Percentiles rank a stretch among this genome's conserved stretches.
Evolutionary conservation across 2,888 invertebrate species (phyloP).

Genomic region (Drosophila infuscata): DNA sequence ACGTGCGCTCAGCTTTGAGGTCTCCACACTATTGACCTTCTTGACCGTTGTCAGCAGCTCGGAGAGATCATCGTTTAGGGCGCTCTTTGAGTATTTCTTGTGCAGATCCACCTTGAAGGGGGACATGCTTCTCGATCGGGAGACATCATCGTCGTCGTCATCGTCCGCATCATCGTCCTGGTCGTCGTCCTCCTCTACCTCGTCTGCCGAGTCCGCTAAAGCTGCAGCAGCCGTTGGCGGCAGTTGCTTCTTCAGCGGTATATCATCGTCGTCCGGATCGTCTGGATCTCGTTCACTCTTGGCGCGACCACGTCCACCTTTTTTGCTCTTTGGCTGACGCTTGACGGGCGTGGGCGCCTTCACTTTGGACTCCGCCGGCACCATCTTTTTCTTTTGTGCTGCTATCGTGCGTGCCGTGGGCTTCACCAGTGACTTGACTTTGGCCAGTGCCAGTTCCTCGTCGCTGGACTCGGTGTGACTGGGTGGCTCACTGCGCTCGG

Average conservation of each 20-base stretch:
- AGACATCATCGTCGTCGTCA: slow-evolving; percentile 71
- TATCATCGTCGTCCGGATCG: slow-evolving; percentile 45
- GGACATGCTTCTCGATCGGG: slow-evolving; percentile 83
- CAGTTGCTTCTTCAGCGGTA: slow-evolving; percentile 64
- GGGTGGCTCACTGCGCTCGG: slow-evolving; percentile 55
- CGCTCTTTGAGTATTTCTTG: slow-evolving; percentile 85
- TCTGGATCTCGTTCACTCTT: slow-evolving; percentile 32
- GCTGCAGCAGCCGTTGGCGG: slow-evolving; percentile 81
- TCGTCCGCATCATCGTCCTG: slow-evolving; percentile 64
- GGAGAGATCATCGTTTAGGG: slow-evolving; percentile 83
- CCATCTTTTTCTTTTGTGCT: slow-evolving; percentile 66
- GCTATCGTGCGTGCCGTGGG: slow-evolving; percentile 70
- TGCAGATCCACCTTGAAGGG: slow-evolving; percentile 85
- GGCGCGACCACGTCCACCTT: slow-evolving; percentile 38
- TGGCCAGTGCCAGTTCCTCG: slow-evolving; percentile 64
- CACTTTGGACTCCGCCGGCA: slow-evolving; percentile 62
- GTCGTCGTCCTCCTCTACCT: slow-evolving; percentile 74
- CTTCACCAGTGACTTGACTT: slow-evolving; percentile 58
- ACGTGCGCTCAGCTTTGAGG: slow-evolving; percentile 60
- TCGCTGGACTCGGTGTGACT: slow-evolving; percentile 60
- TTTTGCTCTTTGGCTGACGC: slow-evolving; percentile 58
- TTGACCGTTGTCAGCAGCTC: slow-evolving; percentile 81
- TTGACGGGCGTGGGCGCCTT: slow-evolving; percentile 62
- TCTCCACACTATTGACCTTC: slow-evolving; percentile 71
- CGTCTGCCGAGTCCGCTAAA: slow-evolving; percentile 78